These are phyloP conservation scores for Caenorhabditis sp. DNA, from an alignment of 2,888 invertebrate genomes.

Conservation along the genomic window DNA sequence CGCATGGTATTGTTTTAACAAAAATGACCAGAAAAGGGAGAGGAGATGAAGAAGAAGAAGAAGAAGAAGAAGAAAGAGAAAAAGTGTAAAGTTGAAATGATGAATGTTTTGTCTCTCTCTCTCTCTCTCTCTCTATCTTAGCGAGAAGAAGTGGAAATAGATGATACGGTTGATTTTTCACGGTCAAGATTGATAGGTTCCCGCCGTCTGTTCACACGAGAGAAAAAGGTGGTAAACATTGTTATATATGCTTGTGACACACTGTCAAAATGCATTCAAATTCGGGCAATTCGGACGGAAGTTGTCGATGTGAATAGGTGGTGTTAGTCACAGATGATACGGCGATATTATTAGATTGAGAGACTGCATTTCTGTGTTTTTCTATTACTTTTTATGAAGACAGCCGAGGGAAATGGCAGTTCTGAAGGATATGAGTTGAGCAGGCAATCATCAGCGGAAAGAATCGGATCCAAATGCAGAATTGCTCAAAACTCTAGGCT, in stretches of 20 bases:
- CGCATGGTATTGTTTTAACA: slow-evolving; percentile 3
- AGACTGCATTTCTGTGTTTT: no score
- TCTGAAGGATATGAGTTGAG: no score
- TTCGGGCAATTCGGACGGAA: slow-evolving; percentile 48
- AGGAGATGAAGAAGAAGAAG: no score
- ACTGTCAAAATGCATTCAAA: no score
- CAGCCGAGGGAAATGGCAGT: no score
- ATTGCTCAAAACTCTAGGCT: no score
- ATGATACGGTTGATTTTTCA: slow-evolving; percentile 10
- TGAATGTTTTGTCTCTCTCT: neutral
- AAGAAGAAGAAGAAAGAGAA: neutral
- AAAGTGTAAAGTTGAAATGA: slow-evolving; percentile 13
- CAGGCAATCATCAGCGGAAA: no score
- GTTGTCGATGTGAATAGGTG: slow-evolving; percentile 9
- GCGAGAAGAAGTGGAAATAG: neutral
- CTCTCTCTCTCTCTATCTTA: neutral
- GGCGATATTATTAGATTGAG: no score
- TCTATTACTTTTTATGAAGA: no score
- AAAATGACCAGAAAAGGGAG: neutral
- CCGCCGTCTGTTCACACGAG: neutral
- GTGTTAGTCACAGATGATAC: slow-evolving; percentile 15
- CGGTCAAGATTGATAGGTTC: neutral
- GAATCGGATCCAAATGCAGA: no score
- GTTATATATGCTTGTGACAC: slow-evolving; percentile 7
- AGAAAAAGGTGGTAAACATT: neutral